phyloP scores from a whole-genome alignment of 2,113 vertebrate species.

The Tauraco erythrolophus region DNA sequence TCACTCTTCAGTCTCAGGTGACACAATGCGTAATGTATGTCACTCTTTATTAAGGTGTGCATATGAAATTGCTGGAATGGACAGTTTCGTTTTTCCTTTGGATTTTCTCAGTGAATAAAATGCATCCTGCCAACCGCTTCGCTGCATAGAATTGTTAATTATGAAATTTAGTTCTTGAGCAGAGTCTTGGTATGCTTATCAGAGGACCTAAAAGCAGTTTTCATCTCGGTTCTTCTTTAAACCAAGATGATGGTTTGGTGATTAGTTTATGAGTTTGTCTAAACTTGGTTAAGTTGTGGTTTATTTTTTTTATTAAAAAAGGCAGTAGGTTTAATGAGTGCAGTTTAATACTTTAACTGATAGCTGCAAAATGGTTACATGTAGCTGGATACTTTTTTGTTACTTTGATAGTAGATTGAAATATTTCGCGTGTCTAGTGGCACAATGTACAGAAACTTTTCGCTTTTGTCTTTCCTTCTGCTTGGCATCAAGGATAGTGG shows the following conservation, averaged over 20 bases:
- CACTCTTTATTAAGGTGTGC: background rate
- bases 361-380: background rate
- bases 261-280: background rate
- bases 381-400: background rate
- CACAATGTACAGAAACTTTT: background rate
- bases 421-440: background rate
- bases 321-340: background rate
- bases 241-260: background rate
- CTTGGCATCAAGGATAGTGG: background rate
- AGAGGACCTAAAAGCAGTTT: background rate
- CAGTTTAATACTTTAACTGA: background rate
- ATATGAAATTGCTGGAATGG: background rate
- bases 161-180: background rate
- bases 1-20: background rate
- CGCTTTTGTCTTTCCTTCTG: background rate
- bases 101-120: background rate
- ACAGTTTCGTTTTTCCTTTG: background rate
- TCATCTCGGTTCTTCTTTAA: background rate
- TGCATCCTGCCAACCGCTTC: background rate
- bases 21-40: background rate
- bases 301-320: background rate
- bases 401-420: background rate
- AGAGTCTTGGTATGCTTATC: background rate
- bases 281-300: background rate
- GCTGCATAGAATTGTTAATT: background rate